Evolutionary conservation across 1,140 invertebrate genomes (phyloP), one percentile per base, ranked within the genome.

Genomic region (Heterodera schachtii): DNA sequence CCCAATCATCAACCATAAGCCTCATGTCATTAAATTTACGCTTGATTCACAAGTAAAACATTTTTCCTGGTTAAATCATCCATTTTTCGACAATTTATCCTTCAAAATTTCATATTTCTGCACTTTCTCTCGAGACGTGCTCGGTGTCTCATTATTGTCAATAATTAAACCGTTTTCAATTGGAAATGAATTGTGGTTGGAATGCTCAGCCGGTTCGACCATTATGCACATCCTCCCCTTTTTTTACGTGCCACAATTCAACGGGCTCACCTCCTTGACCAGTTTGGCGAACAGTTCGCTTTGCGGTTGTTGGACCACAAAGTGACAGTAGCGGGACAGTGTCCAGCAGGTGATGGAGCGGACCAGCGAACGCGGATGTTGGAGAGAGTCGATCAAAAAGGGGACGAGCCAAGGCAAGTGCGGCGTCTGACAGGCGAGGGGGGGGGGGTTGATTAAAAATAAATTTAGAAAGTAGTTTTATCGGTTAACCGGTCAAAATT

Each of bases 311-410:
- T 90, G 84, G 9, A 98, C 96, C 31, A 99, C 96, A 96, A 96
- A 99, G 90, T 98, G 95, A 21, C 96, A 95, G 91, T 99, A 99
- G 74, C 97, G 93, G 84, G 95, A 97, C 3, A 99, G 91, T 0
- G 97, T 99, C 97, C 97, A 99, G 90, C 97, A 99, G 2, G 97
- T 98, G 85, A 99, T 99, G 47, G 96, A 96, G 73, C 97, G 92
- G 67, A 99, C 96, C 41, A 99, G 91, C 0, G 97, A 95, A 91
- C 98, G 98, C 90, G 95, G 95, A 90, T 99, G 96, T 47, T 93
- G 93, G 76, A 99, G 91, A 90, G 95, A 96, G 82, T 93, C 93
- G 75, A 99, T 96, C 75, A 99, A 92, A 91, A 96, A 99, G 0
- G 97, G 97, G 86, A 98, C 95, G 7, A 99, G 92, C 91, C 98